Conservation (phyloP, 1,140 invertebrate genomes). For the Drosophila bocki region DNA sequence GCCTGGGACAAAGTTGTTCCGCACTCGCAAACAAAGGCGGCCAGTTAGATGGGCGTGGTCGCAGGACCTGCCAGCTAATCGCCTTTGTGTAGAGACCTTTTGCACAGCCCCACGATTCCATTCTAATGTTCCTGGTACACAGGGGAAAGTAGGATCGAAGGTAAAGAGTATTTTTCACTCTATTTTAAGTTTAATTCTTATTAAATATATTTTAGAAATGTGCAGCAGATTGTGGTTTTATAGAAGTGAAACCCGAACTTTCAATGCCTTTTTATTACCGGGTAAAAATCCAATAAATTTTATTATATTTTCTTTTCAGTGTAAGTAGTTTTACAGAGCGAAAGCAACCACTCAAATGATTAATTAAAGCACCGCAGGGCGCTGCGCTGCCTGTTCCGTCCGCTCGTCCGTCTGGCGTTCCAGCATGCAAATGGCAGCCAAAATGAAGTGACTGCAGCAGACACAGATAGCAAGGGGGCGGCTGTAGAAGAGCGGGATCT, state of each 20-base stretch:
- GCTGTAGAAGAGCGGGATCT: neutral
- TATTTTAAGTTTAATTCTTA: neutral
- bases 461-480: conserved; percentile 20
- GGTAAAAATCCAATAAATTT: neutral
- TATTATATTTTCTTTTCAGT: neutral
- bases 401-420: conserved; percentile 7
- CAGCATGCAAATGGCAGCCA: conserved; percentile 76
- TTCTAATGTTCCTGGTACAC: neutral
- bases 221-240: no score
- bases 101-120: neutral
- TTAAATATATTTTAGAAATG: neutral
- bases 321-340: conserved; percentile 67
- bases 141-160: neutral
- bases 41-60: conserved; percentile 47
- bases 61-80: conserved; percentile 62
- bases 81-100: conserved; percentile 55
- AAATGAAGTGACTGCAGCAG: conserved; percentile 67
- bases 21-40: conserved; percentile 50
- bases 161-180: neutral
- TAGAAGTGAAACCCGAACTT: no score
- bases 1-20: conserved; percentile 59
- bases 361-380: conserved; percentile 77
- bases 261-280: neutral
- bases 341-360: conserved; percentile 69
- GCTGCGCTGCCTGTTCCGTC: conserved; percentile 35